Evolutionary conservation across 1,140 invertebrate species (phyloP).

Genomic region (Pseudobourletiella spinata): DNA sequence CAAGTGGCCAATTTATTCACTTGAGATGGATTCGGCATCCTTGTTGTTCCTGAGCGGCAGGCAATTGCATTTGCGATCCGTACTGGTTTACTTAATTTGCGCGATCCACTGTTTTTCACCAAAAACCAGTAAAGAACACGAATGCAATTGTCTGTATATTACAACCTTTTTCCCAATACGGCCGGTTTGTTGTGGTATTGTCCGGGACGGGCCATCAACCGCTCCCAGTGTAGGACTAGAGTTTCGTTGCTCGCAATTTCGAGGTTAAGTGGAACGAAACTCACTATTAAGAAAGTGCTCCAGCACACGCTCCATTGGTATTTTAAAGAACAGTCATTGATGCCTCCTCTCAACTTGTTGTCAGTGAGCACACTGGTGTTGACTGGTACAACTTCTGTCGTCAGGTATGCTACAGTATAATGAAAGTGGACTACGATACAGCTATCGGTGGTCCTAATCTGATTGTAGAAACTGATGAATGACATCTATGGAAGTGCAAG

Average conservation of each 20-base stretch:
- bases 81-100: too few relatives aligned
- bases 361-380: background rate
- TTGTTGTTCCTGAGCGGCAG: too few relatives aligned
- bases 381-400: too few relatives aligned
- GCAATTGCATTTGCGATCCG: too few relatives aligned
- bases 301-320: conserved; percentile 19
- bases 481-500: conserved; percentile 9
- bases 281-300: too few relatives aligned
- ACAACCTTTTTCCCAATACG: too few relatives aligned
- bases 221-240: background rate
- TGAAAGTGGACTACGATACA: background rate
- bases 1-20: too few relatives aligned
- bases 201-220: background rate
- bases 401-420: conserved; percentile 5
- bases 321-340: conserved; percentile 9
- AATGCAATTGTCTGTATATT: too few relatives aligned
- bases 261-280: background rate
- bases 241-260: conserved; percentile 11
- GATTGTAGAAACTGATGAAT: conserved; percentile 21
- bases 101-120: too few relatives aligned
- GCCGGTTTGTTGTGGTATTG: too few relatives aligned
- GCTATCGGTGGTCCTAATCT: conserved; percentile 8
- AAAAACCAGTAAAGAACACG: too few relatives aligned
- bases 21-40: too few relatives aligned
- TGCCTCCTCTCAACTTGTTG: conserved; percentile 6